These are phyloP conservation scores for Psittacara wagleri DNA, from an alignment of 2,113 vertebrate genomes.

Conservation along the genomic window DNA sequence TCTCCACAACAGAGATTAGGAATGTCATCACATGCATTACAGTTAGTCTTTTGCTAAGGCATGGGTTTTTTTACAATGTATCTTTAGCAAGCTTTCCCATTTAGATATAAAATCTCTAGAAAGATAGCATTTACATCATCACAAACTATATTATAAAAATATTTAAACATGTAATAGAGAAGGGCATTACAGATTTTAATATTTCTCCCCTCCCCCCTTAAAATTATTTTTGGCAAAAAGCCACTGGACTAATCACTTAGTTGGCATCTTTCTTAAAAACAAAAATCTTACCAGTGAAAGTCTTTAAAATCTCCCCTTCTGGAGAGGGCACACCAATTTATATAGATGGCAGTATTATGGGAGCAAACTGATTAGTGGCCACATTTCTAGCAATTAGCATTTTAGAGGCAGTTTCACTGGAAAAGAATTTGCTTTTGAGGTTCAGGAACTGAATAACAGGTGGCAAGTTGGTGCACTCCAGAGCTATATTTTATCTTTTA, in stretches of 20 bases:
- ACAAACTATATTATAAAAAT: neutral
- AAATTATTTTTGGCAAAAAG: neutral
- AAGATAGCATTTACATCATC: neutral
- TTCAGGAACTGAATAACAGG: neutral
- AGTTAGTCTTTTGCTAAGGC: neutral
- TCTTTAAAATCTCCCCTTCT: neutral
- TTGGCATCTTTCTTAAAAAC: neutral
- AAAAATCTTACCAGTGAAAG: neutral
- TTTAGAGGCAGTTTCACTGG: neutral
- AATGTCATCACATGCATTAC: neutral
- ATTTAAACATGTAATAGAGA: neutral
- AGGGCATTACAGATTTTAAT: neutral
- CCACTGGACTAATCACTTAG: neutral
- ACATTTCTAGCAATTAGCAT: constrained; percentile 17
- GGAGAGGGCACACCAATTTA: neutral
- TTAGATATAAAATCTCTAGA: neutral
- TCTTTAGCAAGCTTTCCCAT: neutral
- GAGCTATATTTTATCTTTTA: neutral
- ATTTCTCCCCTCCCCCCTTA: neutral
- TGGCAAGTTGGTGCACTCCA: neutral
- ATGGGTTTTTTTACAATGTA: neutral
- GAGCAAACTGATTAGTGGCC: neutral
- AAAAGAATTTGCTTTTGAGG: constrained; percentile 41
- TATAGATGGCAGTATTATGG: neutral
- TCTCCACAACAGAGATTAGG: neutral